These are phyloP conservation scores for Sialis fuliginosa DNA, from an alignment of 2,888 invertebrate genomes.

Conservation along the genomic window DNA sequence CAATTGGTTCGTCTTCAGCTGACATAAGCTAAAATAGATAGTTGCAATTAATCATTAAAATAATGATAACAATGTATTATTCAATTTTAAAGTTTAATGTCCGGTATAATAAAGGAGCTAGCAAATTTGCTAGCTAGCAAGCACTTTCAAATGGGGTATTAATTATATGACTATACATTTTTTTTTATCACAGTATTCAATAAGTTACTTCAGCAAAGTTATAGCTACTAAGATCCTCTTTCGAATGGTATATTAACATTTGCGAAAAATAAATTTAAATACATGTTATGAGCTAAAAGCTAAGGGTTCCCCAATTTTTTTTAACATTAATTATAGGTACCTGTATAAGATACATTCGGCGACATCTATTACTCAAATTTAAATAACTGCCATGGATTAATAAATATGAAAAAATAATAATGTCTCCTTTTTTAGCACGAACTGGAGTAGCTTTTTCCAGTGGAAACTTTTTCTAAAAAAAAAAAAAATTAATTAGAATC, in stretches of 20 bases:
- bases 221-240: too few species aligned
- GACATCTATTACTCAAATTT: constrained; percentile 26
- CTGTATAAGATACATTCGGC: constrained; percentile 33
- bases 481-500: constrained; percentile 6
- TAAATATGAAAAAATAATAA: constrained; percentile 39
- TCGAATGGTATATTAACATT: too few species aligned
- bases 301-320: too few species aligned
- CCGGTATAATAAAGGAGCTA: too few species aligned
- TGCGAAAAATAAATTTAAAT: not conserved
- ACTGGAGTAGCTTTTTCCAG: constrained; percentile 31
- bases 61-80: not conserved
- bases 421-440: constrained; percentile 31
- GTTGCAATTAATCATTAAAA: not conserved
- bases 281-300: too few species aligned
- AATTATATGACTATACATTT: too few species aligned
- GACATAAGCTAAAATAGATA: constrained; percentile 25
- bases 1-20: constrained; percentile 32
- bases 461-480: constrained; percentile 25
- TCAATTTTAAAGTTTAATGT: too few species aligned
- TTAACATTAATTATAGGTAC: not conserved
- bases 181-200: too few species aligned
- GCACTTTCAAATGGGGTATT: too few species aligned
- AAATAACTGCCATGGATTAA: constrained; percentile 37
- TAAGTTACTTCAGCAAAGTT: too few species aligned
- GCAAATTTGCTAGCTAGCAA: too few species aligned